These are phyloP conservation scores for Pachydiplax longipennis DNA, from an alignment of 2,888 invertebrate species.

Conservation along the genomic window DNA sequence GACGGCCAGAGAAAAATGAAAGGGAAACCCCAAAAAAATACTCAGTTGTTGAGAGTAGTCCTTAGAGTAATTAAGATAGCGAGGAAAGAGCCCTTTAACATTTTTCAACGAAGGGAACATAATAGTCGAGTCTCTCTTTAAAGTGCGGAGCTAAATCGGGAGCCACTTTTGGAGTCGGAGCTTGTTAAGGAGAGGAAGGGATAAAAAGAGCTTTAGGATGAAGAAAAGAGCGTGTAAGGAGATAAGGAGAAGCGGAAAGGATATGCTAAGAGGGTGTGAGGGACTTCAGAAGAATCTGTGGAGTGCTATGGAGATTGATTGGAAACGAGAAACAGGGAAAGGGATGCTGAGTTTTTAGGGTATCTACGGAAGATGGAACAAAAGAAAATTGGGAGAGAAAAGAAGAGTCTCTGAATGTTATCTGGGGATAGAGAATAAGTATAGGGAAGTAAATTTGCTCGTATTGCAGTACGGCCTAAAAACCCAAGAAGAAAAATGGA, in stretches of 20 bases:
- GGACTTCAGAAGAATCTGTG: neutral
- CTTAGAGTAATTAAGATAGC: neutral
- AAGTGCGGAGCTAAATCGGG: neutral
- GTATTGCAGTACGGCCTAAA: too few relatives aligned
- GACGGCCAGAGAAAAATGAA: neutral
- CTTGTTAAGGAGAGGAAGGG: neutral
- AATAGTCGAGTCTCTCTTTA: neutral
- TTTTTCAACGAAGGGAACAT: neutral
- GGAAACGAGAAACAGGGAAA: neutral
- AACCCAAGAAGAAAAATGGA: too few relatives aligned
- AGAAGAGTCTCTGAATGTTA: neutral
- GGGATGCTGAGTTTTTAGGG: neutral
- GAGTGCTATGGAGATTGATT: neutral
- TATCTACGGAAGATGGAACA: neutral
- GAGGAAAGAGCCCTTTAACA: neutral
- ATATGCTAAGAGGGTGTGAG: neutral
- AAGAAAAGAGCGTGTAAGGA: neutral
- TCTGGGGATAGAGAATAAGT: too few relatives aligned
- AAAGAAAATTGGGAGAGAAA: neutral
- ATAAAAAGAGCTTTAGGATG: neutral
- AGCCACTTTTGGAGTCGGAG: constrained; percentile 4
- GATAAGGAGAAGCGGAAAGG: neutral
- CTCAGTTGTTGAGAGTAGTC: neutral
- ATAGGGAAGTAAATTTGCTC: too few relatives aligned
- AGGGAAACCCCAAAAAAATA: neutral